These are phyloP conservation scores for Prunella fulvescens DNA, from an alignment of 2,113 vertebrate genomes.

Conservation along the genomic window DNA sequence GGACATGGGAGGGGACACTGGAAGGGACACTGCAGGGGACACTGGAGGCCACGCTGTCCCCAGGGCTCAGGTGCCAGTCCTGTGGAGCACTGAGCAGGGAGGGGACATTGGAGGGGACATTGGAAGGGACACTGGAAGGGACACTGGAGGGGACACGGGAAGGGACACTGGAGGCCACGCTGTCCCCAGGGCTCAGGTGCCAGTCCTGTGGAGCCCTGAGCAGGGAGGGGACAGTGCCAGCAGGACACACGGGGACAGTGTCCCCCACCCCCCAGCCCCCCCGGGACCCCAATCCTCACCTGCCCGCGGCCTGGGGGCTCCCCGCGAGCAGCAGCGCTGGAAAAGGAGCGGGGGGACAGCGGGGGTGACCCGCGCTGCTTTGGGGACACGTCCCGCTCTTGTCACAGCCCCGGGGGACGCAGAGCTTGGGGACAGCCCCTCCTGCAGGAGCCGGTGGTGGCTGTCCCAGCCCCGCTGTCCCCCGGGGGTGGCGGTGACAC, in stretches of 20 bases:
- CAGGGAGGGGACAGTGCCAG: neutral
- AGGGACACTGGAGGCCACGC: slow-evolving; percentile 77
- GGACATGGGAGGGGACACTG: slow-evolving; percentile 39
- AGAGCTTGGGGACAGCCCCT: neutral
- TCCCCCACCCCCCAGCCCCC: neutral
- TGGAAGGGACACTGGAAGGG: slow-evolving; percentile 69
- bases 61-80: slow-evolving; percentile 13
- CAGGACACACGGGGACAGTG: accelerated
- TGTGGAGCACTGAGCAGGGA: no score
- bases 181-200: slow-evolving; percentile 73
- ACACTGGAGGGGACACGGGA: slow-evolving; percentile 79
- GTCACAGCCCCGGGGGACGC: neutral
- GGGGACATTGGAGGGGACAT: neutral
- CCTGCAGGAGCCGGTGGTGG: neutral
- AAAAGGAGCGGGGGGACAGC: neutral
- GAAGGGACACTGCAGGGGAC: slow-evolving; percentile 56
- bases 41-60: slow-evolving; percentile 82
- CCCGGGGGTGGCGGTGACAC: neutral
- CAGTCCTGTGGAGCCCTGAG: slow-evolving; percentile 15
- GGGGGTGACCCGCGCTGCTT: no score
- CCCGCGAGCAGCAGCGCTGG: slow-evolving; percentile 51
- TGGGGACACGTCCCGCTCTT: neutral
- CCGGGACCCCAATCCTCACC: slow-evolving; percentile 39
- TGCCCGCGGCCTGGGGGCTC: slow-evolving; percentile 1
- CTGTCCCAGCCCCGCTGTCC: neutral